Percentiles rank a stretch among this genome's conserved stretches.
Evolutionary conservation across 2,113 vertebrate genomes (phyloP).

Genomic region (Dromaius novaehollandiae): DNA sequence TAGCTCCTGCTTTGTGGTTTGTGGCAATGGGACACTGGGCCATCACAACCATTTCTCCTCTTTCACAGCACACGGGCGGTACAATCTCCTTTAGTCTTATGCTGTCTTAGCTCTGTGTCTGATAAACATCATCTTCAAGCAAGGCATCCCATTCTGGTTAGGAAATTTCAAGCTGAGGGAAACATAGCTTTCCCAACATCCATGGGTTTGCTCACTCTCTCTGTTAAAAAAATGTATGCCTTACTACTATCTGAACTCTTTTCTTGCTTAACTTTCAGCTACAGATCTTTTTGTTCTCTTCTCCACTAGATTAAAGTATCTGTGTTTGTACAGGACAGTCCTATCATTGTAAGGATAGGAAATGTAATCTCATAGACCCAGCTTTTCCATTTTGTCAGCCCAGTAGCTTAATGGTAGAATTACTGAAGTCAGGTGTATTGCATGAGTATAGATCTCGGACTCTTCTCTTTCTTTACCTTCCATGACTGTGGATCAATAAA

Average conservation of each 20-base stretch:
- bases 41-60: not conserved
- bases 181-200: not conserved
- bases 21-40: not conserved
- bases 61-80: fast-evolving
- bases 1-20: not conserved
- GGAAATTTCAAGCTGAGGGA: not conserved
- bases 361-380: not conserved
- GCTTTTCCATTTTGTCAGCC: not conserved
- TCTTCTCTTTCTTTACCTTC: conserved; percentile 51
- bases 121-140: not conserved
- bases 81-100: fast-evolving
- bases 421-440: not conserved
- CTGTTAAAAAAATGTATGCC: not conserved
- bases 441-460: not conserved
- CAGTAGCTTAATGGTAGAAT: not conserved
- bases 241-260: not conserved
- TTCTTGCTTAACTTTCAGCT: not conserved
- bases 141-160: not conserved
- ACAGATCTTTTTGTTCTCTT: not conserved
- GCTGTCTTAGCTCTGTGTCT: not conserved
- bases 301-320: not conserved
- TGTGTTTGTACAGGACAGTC: not conserved
- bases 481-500: conserved; percentile 44
- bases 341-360: not conserved
- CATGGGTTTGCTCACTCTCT: not conserved